phyloP scores from a whole-genome alignment of 1,140 invertebrate species.

The Hyphantria cunea region DNA sequence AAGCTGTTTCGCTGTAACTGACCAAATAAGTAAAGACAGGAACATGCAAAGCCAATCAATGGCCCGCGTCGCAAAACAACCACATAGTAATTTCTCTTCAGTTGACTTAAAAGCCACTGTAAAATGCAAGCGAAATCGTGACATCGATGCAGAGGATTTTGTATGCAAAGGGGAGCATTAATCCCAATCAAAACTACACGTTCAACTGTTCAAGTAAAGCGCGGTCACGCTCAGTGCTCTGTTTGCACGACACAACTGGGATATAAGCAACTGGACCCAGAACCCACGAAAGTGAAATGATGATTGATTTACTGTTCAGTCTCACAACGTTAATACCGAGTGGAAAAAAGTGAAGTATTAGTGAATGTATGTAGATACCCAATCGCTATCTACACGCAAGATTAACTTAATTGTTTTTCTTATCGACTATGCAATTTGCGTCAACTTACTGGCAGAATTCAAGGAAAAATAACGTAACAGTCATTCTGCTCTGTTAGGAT shows the following conservation, averaged over 20 bases:
- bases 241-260: conserved; percentile 34
- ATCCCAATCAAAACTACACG: conserved; percentile 34
- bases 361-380: too few relatives aligned
- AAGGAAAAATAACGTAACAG: too few relatives aligned
- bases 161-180: conserved; percentile 54
- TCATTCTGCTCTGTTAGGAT: too few relatives aligned
- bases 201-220: conserved; percentile 15
- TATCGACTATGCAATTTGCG: too few relatives aligned
- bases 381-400: too few relatives aligned
- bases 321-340: conserved; percentile 31
- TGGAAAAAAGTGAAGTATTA: too few relatives aligned
- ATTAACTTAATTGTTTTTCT: too few relatives aligned
- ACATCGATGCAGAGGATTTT: conserved; percentile 36
- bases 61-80: conserved; percentile 1
- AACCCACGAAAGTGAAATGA: conserved; percentile 18
- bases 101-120: conserved; percentile 18
- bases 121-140: conserved; percentile 43
- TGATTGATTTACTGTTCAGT: conserved; percentile 50
- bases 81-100: conserved; percentile 34
- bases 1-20: conserved; percentile 37
- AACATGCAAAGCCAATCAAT: conserved; percentile 19
- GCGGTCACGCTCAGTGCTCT: conserved; percentile 39
- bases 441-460: too few relatives aligned
- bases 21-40: conserved; percentile 36
- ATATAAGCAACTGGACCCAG: conserved; percentile 37